Evolutionary conservation across 1,140 invertebrate genomes (phyloP), one percentile per base, ranked within the genome.

Genomic region (Anagrus nilaparvatae): DNA sequence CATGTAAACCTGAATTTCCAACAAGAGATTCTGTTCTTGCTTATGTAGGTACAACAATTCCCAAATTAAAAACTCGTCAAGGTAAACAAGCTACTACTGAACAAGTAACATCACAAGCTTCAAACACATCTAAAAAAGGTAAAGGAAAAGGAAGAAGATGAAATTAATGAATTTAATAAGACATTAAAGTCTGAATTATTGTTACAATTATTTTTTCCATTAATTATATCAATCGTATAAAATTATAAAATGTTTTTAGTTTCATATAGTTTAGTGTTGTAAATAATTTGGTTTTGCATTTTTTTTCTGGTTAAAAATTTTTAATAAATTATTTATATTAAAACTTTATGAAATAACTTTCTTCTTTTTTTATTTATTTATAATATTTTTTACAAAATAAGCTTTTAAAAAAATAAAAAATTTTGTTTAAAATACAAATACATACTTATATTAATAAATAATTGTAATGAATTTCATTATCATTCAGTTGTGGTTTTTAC

Each of bases 11-110:
- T 1, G 74, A 86, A 36, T 93, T 87, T 62, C 71, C 80, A 2
- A 79, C 77, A 3, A 78, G 89, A 49, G 78, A 88, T 52, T 79
- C 84, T 37, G 50, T 96, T 1, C 74, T 94, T 63, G 53, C 75
- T 14, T 79, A 87, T 64, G 60, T 92, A 29, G 84, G 81, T 27
- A 77, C 82, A 46, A 88, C 81, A 56, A 97, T 97, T 59, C 92
- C 92, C 1, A 94, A 95, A 64, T 63, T 97, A 32, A 97, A 97
- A 66, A 78, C 81, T 10, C 72, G 89, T 44, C 75, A 76, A 49
- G 61, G 65, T 24, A 71, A 75, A 54, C 66, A 64, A 41, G 40
- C 53, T 1, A 51, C 54, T 8, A 49, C 50, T 6, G 70, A 72
- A 34, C 69, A 67, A 40, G 44, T 52, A 3, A 46, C 48, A 2